A percentile compares a stretch with the other conserved stretches of the same genome.
Evolutionary conservation across 2,888 invertebrate species (phyloP).

Genomic region (Phengaris arion): DNA sequence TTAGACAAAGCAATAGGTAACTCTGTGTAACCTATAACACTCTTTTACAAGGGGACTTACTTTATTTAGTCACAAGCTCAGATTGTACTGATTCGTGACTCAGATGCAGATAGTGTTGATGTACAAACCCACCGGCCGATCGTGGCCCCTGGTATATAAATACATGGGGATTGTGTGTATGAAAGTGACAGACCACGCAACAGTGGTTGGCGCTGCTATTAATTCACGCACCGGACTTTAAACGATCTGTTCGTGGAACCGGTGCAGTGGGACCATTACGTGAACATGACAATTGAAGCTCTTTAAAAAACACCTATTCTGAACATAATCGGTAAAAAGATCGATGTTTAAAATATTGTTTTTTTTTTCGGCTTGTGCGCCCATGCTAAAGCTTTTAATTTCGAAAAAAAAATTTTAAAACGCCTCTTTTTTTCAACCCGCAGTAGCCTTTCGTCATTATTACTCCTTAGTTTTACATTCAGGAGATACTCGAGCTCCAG

Average conservation of each 20-base stretch:
- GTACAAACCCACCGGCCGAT: constrained; percentile 17
- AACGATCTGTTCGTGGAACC: constrained; percentile 63
- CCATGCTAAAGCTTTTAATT: no score
- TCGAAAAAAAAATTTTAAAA: no score
- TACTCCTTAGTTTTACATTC: no score
- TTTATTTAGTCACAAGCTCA: constrained; percentile 3
- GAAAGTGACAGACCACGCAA: constrained; percentile 35
- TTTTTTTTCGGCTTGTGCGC: no score
- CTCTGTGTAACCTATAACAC: background rate
- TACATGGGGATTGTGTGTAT: constrained; percentile 28
- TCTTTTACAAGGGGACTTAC: background rate
- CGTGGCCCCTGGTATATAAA: constrained; percentile 29
- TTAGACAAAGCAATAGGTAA: no score
- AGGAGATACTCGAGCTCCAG: no score
- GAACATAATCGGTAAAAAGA: no score
- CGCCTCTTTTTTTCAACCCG: no score
- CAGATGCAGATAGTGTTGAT: constrained; percentile 26
- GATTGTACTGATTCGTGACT: constrained; percentile 14
- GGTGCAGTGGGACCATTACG: constrained; percentile 34
- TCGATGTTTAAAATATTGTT: no score
- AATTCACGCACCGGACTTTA: constrained; percentile 51
- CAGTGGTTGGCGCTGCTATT: constrained; percentile 38
- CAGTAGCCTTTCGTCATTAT: no score
- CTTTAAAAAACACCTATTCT: no score
- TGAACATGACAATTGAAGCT: background rate